Evolutionary conservation across 1,140 invertebrate genomes (phyloP), one percentile per base, ranked within the genome.

Genomic region (Sesamia nonagrioides): DNA sequence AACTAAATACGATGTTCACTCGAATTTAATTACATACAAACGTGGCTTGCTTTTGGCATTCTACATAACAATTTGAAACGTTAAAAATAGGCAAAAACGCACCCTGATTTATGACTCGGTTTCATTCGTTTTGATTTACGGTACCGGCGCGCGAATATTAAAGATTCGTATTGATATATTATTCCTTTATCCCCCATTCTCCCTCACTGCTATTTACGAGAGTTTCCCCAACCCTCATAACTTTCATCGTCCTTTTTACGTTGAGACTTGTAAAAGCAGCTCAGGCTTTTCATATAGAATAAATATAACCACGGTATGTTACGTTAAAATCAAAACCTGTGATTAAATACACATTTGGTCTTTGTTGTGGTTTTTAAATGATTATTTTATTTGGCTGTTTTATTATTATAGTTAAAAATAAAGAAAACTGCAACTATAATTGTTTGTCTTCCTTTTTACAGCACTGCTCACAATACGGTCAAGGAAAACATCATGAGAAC

Each of bases 121-220:
- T 92, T 93, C 91, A 94, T 95, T 92, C 91, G 85, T 84, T 90
- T 86, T 93, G 93, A 95, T 95, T 95, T 94, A 95, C 91, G 90
- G 87, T 88, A 85, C 86, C 85, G 84, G 86, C 89, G 88, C 89
- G 92, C 91, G 89, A 93, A 94, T 94, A 95, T 93, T 93, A 95
- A 95, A 95, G 92, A 95, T 93, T 91, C 91, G 87, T 91, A 94
- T 93, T 94, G 93, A 94, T 94, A 94, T 95, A 95, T 94, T 94
- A 94, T 95, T 91, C 90, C 91, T 94, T 94, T 92, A 93, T 95
- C 92, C 92, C 27, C 86, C 85, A 91, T 93, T 94, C 88, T 93
- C 92, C 90, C 89, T 91, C 87, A 85, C 84, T 86, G 88, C 91
- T 93, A 93, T 94, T 94, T 94, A 94, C 90, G 91, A 89, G 89